Evolutionary conservation across 2,888 invertebrate genomes (phyloP).

Genomic region (Nesidiocoris tenuis): DNA sequence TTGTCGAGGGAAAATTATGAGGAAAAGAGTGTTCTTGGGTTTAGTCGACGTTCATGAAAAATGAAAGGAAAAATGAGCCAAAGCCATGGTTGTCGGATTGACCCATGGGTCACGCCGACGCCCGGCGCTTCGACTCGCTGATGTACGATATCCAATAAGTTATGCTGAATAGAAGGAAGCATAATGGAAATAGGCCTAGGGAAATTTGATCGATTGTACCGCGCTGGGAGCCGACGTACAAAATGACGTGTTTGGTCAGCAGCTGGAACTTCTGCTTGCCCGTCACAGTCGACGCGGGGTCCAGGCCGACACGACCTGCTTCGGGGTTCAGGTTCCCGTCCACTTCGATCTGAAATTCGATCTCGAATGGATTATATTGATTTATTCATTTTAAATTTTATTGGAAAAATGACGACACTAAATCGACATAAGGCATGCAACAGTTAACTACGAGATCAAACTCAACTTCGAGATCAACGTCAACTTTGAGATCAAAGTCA

Average conservation of each 20-base stretch:
- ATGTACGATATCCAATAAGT: slow-evolving; percentile 65
- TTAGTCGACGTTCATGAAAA: not conserved
- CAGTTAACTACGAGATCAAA: too few species aligned
- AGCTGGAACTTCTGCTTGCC: slow-evolving; percentile 54
- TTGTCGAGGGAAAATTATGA: not conserved
- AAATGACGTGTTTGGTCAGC: slow-evolving; percentile 59
- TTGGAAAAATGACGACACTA: too few species aligned
- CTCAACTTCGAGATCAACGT: too few species aligned
- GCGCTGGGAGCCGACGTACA: slow-evolving; percentile 65
- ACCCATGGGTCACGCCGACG: slow-evolving; percentile 49
- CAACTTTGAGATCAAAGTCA: too few species aligned
- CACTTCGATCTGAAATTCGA: slow-evolving; percentile 42
- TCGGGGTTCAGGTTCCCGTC: slow-evolving; percentile 43
- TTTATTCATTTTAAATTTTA: too few species aligned
- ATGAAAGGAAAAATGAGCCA: not conserved
- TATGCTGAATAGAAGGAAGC: slow-evolving; percentile 61
- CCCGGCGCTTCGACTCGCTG: slow-evolving; percentile 57
- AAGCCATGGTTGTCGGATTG: not conserved
- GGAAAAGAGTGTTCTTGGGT: not conserved
- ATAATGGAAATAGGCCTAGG: slow-evolving; percentile 62
- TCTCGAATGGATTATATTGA: too few species aligned
- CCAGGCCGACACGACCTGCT: slow-evolving; percentile 29
- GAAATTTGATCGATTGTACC: slow-evolving; percentile 63
- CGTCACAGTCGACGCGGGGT: slow-evolving; percentile 22
- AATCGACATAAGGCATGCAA: too few species aligned